A percentile compares a stretch with the other conserved stretches of the same genome.
phyloP scores from a whole-genome alignment of 2,888 invertebrate genomes.

The Hedychridium roseum region DNA sequence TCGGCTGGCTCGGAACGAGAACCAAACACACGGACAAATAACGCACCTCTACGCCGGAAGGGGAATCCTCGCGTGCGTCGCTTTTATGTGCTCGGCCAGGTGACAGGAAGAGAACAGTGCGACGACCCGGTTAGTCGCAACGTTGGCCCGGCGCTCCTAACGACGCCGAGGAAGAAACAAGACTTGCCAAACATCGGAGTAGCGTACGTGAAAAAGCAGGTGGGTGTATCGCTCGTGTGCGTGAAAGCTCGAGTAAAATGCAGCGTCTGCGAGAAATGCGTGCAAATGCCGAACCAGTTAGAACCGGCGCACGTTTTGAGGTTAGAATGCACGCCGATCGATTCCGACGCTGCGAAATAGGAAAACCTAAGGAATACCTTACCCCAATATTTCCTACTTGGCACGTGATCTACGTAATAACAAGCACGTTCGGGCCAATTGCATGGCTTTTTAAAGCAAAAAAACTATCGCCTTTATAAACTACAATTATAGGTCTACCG shows the following conservation, averaged over 20 bases:
- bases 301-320: constrained; percentile 41
- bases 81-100: constrained; percentile 37
- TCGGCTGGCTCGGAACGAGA: too few species aligned
- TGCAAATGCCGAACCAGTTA: too few species aligned
- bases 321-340: constrained; percentile 49
- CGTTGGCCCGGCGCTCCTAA: too few species aligned
- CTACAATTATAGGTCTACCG: too few species aligned
- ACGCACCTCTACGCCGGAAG: constrained; percentile 12
- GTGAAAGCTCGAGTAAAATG: constrained; percentile 7
- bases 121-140: too few species aligned
- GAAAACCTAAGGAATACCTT: constrained; percentile 17
- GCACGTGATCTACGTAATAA: too few species aligned
- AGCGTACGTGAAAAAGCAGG: constrained; percentile 42
- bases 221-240: constrained; percentile 46
- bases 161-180: constrained; percentile 6
- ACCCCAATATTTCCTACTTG: too few species aligned
- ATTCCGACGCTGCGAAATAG: constrained; percentile 23
- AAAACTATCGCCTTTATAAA: too few species aligned
- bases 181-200: constrained; percentile 1
- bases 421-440: too few species aligned
- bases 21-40: constrained; percentile 11
- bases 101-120: constrained; percentile 30
- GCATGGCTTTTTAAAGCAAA: too few species aligned
- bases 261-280: constrained; percentile 12
- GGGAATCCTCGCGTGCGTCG: constrained; percentile 12